Evolutionary conservation across 2,797 vertebrate genomes (phyloP).

Genomic region (Pseudotriccus pelzelni): DNA sequence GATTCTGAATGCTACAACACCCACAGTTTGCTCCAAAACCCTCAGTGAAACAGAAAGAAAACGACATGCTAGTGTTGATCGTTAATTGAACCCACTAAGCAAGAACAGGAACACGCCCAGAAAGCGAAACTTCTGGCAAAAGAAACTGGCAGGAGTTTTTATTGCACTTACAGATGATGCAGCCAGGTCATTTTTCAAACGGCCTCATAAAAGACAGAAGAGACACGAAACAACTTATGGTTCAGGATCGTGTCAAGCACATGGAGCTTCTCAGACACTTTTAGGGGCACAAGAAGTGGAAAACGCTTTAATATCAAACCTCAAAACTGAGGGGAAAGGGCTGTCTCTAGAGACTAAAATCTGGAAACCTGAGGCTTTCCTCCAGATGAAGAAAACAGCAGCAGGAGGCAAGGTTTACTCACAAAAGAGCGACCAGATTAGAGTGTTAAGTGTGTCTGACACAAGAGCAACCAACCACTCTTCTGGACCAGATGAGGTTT

Average conservation of each 20-base stretch:
- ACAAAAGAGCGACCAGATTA: neutral
- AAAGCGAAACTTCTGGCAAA: conserved; percentile 30
- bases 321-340: neutral
- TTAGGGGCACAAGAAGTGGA: neutral
- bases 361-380: neutral
- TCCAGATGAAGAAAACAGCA: neutral
- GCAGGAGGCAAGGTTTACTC: neutral
- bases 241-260: conserved; percentile 7
- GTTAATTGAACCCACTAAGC: conserved; percentile 8
- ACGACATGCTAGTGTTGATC: neutral
- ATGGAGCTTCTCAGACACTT: neutral
- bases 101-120: conserved; percentile 28
- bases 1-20: neutral
- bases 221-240: neutral
- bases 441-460: neutral
- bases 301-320: neutral
- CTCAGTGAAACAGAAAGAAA: neutral
- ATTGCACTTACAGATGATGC: neutral
- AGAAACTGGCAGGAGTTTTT: conserved; percentile 24
- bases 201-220: neutral
- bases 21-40: neutral
- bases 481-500: neutral
- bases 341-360: neutral
- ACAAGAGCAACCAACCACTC: neutral
- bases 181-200: neutral